These are phyloP conservation scores for Gymnarchus niloticus DNA, from an alignment of 2,113 vertebrate species.

Conservation along the genomic window DNA sequence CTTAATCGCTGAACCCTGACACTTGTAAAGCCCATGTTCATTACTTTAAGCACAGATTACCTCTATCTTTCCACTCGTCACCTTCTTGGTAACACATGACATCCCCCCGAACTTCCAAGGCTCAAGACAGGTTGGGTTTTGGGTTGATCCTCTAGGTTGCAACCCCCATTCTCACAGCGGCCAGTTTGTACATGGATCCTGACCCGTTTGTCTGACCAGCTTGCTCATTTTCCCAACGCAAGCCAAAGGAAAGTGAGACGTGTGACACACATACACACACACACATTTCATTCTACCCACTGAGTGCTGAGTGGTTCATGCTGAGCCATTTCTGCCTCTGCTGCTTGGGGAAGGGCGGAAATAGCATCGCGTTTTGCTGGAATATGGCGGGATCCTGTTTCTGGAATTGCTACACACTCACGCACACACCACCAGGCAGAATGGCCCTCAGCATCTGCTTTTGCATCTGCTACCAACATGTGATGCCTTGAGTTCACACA, in stretches of 20 bases:
- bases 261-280: not conserved
- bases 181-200: too few relatives aligned
- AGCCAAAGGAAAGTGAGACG: not conserved
- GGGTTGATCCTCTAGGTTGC: too few relatives aligned
- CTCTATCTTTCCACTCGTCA: not conserved
- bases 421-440: not conserved
- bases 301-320: too few relatives aligned
- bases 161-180: too few relatives aligned
- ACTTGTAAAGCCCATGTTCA: not conserved
- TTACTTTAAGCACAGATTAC: not conserved
- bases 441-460: not conserved
- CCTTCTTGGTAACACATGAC: not conserved
- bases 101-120: not conserved
- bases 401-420: too few relatives aligned
- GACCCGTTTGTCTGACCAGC: too few relatives aligned
- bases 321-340: too few relatives aligned
- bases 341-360: too few relatives aligned
- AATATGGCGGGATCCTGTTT: too few relatives aligned
- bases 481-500: not conserved
- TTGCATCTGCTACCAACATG: not conserved
- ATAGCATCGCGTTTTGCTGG: too few relatives aligned
- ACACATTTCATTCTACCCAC: too few relatives aligned
- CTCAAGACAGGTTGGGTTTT: not conserved
- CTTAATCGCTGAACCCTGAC: not conserved
- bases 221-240: not conserved